Evolutionary conservation across 2,888 invertebrate genomes (phyloP).

Genomic region (Synanthedon vespiformis): DNA sequence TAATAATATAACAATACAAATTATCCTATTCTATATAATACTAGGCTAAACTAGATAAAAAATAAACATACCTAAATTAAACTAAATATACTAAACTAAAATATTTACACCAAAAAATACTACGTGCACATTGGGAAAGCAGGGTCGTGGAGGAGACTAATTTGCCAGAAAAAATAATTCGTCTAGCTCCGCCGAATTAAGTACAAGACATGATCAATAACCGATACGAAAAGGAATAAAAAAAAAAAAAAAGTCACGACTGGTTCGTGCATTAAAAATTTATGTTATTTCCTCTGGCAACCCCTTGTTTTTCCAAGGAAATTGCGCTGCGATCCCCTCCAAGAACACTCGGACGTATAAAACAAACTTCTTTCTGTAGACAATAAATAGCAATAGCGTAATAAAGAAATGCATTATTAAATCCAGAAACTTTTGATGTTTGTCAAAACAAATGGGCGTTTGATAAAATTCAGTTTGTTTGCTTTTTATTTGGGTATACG

Average conservation of each 20-base stretch:
- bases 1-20: too few species aligned
- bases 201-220: constrained; percentile 9
- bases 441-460: neutral
- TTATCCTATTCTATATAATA: too few species aligned
- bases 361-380: constrained; percentile 30
- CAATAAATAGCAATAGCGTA: constrained; percentile 30
- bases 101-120: too few species aligned
- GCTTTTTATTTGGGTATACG: too few species aligned
- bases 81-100: too few species aligned
- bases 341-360: constrained; percentile 28
- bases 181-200: too few species aligned
- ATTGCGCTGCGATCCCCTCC: constrained; percentile 37
- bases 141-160: too few species aligned
- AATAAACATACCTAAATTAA: too few species aligned
- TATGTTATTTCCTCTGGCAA: constrained; percentile 28
- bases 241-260: constrained; percentile 10
- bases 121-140: too few species aligned
- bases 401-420: constrained; percentile 58
- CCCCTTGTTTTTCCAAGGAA: constrained; percentile 60
- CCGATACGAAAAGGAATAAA: constrained; percentile 9
- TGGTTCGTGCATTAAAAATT: constrained; percentile 27
- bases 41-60: too few species aligned
- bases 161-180: too few species aligned
- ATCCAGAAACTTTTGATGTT: constrained; percentile 40
- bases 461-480: neutral